Conservation (phyloP, 2,797 vertebrate genomes). For the Halcyon badia region DNA sequence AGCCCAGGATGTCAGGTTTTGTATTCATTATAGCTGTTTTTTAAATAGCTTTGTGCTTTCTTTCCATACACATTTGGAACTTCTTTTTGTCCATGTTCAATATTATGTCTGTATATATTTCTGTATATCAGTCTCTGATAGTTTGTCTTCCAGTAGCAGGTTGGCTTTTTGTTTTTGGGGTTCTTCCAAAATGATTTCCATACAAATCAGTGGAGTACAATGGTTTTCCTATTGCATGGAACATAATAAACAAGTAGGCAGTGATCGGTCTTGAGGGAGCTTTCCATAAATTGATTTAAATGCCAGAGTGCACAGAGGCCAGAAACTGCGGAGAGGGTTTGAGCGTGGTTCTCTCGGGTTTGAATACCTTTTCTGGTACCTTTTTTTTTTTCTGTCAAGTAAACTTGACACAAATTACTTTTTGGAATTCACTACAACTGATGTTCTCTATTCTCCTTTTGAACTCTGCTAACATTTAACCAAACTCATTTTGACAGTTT, state of each 20-base stretch:
- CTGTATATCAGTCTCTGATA: not conserved
- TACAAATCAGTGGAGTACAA: not conserved
- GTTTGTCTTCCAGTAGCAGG: not conserved
- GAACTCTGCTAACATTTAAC: slow-evolving; percentile 35
- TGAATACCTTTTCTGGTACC: not conserved
- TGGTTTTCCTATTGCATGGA: not conserved
- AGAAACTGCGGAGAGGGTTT: not conserved
- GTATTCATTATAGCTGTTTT: not conserved
- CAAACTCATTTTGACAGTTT: slow-evolving; percentile 44
- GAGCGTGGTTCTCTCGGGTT: not conserved
- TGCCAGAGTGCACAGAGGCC: not conserved
- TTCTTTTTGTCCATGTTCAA: not conserved
- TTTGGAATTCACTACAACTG: slow-evolving; percentile 19
- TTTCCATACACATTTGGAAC: not conserved
- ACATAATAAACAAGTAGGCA: not conserved
- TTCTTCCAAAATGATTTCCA: not conserved
- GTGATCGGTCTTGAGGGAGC: not conserved
- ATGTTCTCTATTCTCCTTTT: slow-evolving; percentile 26
- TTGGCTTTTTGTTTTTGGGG: not conserved
- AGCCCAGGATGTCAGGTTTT: not conserved
- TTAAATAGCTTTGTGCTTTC: not conserved
- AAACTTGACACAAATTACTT: slow-evolving; percentile 9
- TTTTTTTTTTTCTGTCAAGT: not conserved
- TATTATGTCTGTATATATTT: not conserved
- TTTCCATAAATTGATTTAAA: not conserved